Base-by-base conservation (phyloP, 1,140 invertebrate species). In the Microplitis demolitor region DNA sequence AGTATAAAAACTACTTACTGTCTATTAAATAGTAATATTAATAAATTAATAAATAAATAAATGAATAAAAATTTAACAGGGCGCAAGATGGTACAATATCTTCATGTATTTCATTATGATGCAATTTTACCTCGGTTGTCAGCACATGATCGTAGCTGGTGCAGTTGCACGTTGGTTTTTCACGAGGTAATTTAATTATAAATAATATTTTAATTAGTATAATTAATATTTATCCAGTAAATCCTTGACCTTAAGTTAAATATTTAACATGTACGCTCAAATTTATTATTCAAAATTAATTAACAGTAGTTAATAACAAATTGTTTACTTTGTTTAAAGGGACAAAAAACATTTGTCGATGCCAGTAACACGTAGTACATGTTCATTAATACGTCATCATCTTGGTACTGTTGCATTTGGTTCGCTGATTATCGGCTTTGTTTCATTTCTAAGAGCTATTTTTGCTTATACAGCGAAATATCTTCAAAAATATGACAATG, bases 121-220 rank as follows among this genome's bases (percentile, higher is more conserved):
- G 39, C 91, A 94, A 83, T 95, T 95, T 79, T 89, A 92, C 56
- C 84, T 93, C 45, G 92, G 92, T 16, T 94, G 93, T 82, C 93
- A 96, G 77, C 91, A 94, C 80, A 90, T 95, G 83, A 88, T 94
- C 0, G 91, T 95, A 54, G 92, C 92, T 51, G 92, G 92, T n/a
- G 89, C 93, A 35, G 91, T 95, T 6, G 88, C 92, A 0, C 88
- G 86, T 9, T 96, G 94, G 93, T 95, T 92, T 79, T 96, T 95
- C 78, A 90, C 91, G 31, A 91, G 92, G 93, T 94, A 84, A 78
- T 66, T 62, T 24, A 24, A 24, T 24, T 24, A 24, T 24, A 13
- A 58, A 56, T 33, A 58, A 60, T 64, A 64, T n/a, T 14, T 39
- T 1, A 45, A 45, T 45, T 45, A 73, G 67, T 73, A 61, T 45